Evolutionary conservation across 37 sponge, comb jelly and placozoan species (phyloP), one percentile per base, ranked within the genome.

Genomic region (Dysidea cf. avara): DNA sequence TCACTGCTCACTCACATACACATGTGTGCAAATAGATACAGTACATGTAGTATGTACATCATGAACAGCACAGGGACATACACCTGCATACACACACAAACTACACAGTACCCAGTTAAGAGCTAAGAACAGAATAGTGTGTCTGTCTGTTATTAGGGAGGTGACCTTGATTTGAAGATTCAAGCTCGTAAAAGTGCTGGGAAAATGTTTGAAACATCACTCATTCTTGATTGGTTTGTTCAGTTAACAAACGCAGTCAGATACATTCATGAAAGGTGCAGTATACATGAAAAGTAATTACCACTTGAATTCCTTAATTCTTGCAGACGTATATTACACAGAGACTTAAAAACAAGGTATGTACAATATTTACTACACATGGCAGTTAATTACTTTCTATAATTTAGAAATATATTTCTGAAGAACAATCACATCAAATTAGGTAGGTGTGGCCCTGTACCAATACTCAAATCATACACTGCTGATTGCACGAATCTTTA

Each of bases 261-360:
- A 62, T 97, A 97, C 75, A 92, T 97, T 26, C 99, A 97, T 66
- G 86, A 92, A 13, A 79, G 93, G 80, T 64, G 43, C 34, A 21
- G 30, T 28, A 49, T 0, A n/a, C n/a, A n/a, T n/a, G n/a, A n/a
- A n/a, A n/a, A 32, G 3, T 50, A 12, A 31, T 30, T 6, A 38
- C 7, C 24, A 48, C 18, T n/a, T n/a, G n/a, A 24, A 60, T 75
- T 6, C 0, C 34, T 39, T 18, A 31, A 11, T 38, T 36, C 16
- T 16, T 56, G 32, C 28, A 86, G 86, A 66, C 71, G 83, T 25
- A 80, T 97, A 38, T 77, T 97, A 0, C 99, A 97, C 66, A 71
- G 99, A 71, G 99, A 97, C 64, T 63, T 97, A 32, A 97, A 97
- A 75, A 81, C 92, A 40, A 94, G 90, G 90, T 85, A 59, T 33